Conservation (phyloP, 1,140 invertebrate genomes). For the Stegodyphus mimosarum region DNA sequence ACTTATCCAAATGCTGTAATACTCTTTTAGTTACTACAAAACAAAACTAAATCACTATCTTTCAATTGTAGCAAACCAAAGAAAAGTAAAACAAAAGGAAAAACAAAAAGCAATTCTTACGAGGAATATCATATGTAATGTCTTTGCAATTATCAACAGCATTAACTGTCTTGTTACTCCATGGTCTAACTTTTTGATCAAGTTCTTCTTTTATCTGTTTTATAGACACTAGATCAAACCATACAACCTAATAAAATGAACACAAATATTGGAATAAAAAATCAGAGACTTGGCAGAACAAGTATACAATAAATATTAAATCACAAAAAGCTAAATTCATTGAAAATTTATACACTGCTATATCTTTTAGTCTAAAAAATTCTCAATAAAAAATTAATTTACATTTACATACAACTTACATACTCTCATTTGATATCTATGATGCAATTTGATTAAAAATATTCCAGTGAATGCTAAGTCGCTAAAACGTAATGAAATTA, state of each 20-base stretch:
- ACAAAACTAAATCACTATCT: not conserved
- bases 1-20: conserved; percentile 1
- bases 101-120: not conserved
- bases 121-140: not conserved
- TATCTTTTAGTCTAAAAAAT: too few species aligned
- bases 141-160: not conserved
- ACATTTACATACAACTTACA: too few species aligned
- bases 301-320: too few species aligned
- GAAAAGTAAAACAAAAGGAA: not conserved
- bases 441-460: too few species aligned
- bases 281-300: too few species aligned
- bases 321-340: too few species aligned
- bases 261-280: too few species aligned
- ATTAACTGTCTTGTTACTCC: not conserved
- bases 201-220: conserved; percentile 9
- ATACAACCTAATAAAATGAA: not conserved
- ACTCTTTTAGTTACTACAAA: not conserved
- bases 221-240: conserved; percentile 38
- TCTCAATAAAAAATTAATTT: too few species aligned
- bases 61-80: not conserved
- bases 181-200: conserved; percentile 26
- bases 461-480: too few species aligned
- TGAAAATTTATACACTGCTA: too few species aligned
- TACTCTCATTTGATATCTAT: too few species aligned
- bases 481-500: too few species aligned